These are phyloP conservation scores for Huso huso DNA, from an alignment of 2,797 vertebrate species.

Conservation along the genomic window DNA sequence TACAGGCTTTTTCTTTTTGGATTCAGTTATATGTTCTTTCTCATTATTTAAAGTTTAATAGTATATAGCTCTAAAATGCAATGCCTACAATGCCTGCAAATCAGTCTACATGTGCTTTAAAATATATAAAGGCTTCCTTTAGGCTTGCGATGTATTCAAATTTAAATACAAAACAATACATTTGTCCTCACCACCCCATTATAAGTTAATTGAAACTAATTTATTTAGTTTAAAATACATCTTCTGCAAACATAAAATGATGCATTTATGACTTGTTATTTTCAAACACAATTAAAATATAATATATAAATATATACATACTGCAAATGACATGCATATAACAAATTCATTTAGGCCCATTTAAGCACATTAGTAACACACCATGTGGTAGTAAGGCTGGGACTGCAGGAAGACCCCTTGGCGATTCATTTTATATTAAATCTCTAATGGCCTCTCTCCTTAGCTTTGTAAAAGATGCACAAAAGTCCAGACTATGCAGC, in stretches of 20 bases:
- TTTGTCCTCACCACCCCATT: constrained; percentile 39
- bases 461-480: constrained; percentile 85
- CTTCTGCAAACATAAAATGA: constrained; percentile 60
- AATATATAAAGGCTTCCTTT: too few relatives aligned
- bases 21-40: too few relatives aligned
- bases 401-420: constrained; percentile 92
- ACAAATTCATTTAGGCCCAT: constrained; percentile 97
- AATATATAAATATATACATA: constrained; percentile 99
- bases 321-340: constrained; percentile 98
- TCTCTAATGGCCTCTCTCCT: constrained; percentile 91
- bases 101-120: too few relatives aligned
- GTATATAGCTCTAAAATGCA: too few relatives aligned
- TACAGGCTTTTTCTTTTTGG: too few relatives aligned
- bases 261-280: constrained; percentile 87
- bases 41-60: too few relatives aligned
- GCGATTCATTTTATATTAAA: constrained; percentile 99
- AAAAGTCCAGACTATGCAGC: constrained; percentile 85
- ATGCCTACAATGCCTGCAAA: too few relatives aligned
- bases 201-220: constrained; percentile 94
- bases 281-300: constrained; percentile 99
- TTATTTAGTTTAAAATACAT: constrained; percentile 83
- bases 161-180: not conserved
- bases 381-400: constrained; percentile 94
- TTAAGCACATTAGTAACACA: constrained; percentile 99
- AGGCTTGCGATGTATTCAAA: too few relatives aligned